Evolutionary conservation across 64 coral and sea anemone species (phyloP).

Genomic region (Actinia tenebrosa): DNA sequence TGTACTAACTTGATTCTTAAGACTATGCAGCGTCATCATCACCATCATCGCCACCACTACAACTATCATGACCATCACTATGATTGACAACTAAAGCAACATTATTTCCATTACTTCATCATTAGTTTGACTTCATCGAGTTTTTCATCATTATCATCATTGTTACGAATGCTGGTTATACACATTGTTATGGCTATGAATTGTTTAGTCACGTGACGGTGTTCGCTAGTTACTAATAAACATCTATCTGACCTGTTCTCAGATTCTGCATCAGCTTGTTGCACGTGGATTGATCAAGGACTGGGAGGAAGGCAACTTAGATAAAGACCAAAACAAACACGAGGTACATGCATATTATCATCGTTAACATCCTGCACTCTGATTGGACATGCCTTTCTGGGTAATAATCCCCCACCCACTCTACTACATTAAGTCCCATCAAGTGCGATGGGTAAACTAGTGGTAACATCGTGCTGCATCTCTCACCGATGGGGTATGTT

Average conservation of each 20-base stretch:
- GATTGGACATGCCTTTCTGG: too few species aligned
- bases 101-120: not conserved
- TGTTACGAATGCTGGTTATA: not conserved
- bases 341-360: slow-evolving; percentile 42
- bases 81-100: not conserved
- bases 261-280: slow-evolving; percentile 87
- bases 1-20: not conserved
- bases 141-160: not conserved
- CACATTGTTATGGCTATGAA: too few species aligned
- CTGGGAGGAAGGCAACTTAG: slow-evolving; percentile 92
- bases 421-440: too few species aligned
- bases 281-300: slow-evolving; percentile 91
- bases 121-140: not conserved
- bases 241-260: not conserved
- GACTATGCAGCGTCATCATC: not conserved
- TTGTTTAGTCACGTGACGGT: not conserved
- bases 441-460: too few species aligned
- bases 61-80: not conserved
- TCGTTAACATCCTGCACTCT: too few species aligned
- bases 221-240: not conserved
- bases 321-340: slow-evolving; percentile 60
- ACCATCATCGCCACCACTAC: not conserved
- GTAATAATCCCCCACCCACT: too few species aligned
- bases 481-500: not conserved
- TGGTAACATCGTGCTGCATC: not conserved